These are phyloP conservation scores for Dicerorhinus sumatrensis DNA, from an alignment of 2,113 vertebrate species.

Conservation along the genomic window DNA sequence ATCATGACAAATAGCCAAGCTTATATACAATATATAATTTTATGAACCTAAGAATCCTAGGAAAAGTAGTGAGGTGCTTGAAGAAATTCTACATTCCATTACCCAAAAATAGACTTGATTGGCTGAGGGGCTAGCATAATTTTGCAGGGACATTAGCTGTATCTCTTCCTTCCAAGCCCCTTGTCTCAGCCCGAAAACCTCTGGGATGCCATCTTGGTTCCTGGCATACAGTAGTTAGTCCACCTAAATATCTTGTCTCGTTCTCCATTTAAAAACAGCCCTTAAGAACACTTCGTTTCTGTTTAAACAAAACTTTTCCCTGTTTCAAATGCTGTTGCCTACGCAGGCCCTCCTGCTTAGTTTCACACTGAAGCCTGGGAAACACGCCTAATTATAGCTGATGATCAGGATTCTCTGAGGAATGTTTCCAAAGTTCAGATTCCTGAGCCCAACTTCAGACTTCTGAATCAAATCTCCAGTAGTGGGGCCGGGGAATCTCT, in stretches of 20 bases:
- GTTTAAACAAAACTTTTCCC: background rate
- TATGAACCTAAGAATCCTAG: background rate
- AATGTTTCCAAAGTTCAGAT: background rate
- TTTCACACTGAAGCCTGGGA: background rate
- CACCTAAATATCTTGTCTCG: background rate
- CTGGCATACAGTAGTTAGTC: background rate
- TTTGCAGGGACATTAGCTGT: background rate
- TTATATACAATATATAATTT: background rate
- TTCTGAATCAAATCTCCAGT: slow-evolving; percentile 32
- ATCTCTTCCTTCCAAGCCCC: background rate
- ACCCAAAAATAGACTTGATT: background rate
- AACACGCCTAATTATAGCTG: background rate
- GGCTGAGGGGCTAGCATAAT: background rate
- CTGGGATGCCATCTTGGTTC: background rate
- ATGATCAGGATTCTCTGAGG: slow-evolving; percentile 6
- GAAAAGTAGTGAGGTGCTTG: background rate
- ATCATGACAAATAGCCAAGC: background rate
- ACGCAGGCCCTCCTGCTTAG: background rate
- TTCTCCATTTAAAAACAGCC: background rate
- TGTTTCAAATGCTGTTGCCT: background rate
- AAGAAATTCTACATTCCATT: background rate
- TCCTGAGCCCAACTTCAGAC: background rate
- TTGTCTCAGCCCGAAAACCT: background rate
- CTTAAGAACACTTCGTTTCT: slow-evolving; percentile 10
- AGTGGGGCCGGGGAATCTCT: background rate